Evolutionary conservation across 1,140 invertebrate genomes (phyloP).

Genomic region (Neodiprion fabricii): DNA sequence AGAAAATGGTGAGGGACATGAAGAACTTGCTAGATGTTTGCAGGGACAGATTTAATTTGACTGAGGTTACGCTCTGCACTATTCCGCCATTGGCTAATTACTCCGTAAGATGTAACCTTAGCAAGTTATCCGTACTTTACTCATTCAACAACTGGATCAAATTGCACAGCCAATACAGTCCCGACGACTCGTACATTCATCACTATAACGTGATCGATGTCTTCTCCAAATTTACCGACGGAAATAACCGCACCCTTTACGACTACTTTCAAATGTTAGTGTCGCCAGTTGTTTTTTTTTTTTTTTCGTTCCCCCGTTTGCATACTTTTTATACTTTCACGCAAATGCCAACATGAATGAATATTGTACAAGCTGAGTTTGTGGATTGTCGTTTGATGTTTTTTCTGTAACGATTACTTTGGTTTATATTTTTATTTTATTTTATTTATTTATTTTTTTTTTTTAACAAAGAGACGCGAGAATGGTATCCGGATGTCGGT

Average conservation of each 20-base stretch:
- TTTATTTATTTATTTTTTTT: not conserved
- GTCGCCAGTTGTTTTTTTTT: slow-evolving; percentile 17
- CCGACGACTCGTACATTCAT: slow-evolving; percentile 11
- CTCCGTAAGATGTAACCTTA: slow-evolving; percentile 18
- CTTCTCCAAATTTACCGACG: slow-evolving; percentile 26
- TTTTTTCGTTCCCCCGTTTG: slow-evolving; percentile 4
- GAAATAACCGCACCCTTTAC: slow-evolving; percentile 29
- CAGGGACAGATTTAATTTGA: slow-evolving; percentile 25
- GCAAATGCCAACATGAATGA: too few species aligned
- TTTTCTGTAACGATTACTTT: not conserved
- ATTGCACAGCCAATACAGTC: not conserved
- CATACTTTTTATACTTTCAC: slow-evolving; percentile 12
- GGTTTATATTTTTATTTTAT: not conserved
- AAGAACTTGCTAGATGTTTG: slow-evolving; percentile 29
- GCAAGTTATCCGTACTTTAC: slow-evolving; percentile 24
- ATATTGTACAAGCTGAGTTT: not conserved
- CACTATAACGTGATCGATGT: slow-evolving; percentile 37
- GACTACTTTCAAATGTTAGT: slow-evolving; percentile 41
- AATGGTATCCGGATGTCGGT: slow-evolving; percentile 36
- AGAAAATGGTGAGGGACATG: slow-evolving; percentile 32
- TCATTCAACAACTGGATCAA: slow-evolving; percentile 40
- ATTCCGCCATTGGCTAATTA: slow-evolving; percentile 39
- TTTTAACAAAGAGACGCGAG: slow-evolving; percentile 30
- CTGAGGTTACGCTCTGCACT: slow-evolving; percentile 36
- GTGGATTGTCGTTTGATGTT: not conserved